Evolutionary conservation across 2,888 invertebrate genomes (phyloP).

Genomic region (Homarus gammarus): DNA sequence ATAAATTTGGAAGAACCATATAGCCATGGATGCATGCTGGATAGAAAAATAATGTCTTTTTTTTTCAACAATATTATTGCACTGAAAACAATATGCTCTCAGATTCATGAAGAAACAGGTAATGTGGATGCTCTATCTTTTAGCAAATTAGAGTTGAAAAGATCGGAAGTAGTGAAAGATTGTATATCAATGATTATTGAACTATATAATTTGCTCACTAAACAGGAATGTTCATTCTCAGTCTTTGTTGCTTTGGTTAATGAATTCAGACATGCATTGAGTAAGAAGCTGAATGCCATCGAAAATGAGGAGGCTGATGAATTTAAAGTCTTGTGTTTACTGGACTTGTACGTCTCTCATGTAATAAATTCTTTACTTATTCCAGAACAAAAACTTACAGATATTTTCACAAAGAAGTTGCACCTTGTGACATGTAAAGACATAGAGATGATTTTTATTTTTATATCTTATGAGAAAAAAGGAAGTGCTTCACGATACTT

Average conservation of each 20-base stretch:
- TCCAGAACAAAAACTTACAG: not conserved
- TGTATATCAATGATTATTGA: not conserved
- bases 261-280: not conserved
- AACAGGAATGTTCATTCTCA: not conserved
- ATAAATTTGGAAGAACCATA: constrained; percentile 2
- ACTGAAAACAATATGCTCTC: not conserved
- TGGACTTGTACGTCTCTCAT: constrained; percentile 34
- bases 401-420: constrained; percentile 6
- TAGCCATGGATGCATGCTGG: constrained; percentile 7
- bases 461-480: not conserved
- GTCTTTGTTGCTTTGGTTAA: not conserved
- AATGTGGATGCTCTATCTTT: constrained; percentile 15
- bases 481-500: not conserved
- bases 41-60: constrained; percentile 6
- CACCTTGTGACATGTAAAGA: not conserved
- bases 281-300: not conserved
- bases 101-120: constrained; percentile 15
- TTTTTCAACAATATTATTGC: not conserved
- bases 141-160: constrained; percentile 15
- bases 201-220: not conserved
- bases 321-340: not conserved
- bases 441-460: not conserved
- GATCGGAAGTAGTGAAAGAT: not conserved
- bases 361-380: not conserved
- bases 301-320: not conserved